Base-by-base conservation (phyloP, 2,888 invertebrate genomes). In the Temnothorax unifasciatus region DNA sequence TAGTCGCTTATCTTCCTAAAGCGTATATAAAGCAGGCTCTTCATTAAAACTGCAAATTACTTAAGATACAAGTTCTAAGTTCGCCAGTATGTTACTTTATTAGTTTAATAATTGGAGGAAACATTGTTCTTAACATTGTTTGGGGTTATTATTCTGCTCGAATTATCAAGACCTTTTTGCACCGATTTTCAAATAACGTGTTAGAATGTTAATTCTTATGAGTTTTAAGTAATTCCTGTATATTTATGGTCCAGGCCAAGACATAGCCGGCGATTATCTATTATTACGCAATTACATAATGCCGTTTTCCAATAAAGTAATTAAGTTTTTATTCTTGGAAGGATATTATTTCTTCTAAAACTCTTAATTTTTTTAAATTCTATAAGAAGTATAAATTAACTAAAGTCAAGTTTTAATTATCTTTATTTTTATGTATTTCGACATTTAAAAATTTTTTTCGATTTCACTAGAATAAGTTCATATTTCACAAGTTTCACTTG, bases 211-310 rank as follows among this genome's bases (percentile, higher is more conserved):
- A 75, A 47, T 50, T 21, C 11, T 75, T n/a, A 47, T 5, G 57
- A 21, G 18, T 9, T 47, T 52, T 34, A 13, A 57, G 11, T 68
- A 77, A 54, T 57, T 66, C 25, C 3, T 5, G 18, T 38, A 41
- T 50, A 38, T 25, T 66, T 66, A 66, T 25, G 38, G 8, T 41
- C 52, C 54, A 54, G 25, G n/a, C 18, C 52, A 13, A 25, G 13
- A 15, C 8, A 44, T 21, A 21, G 25, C 41, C 18, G 34, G 2
- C 21, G 11, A 13, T 76, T 52, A 68, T 66, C 13, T 41, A 0
- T 21, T 41, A 13, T 77, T 66, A 52, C 6, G 41, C 15, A 68
- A 68, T n/a, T n/a, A 11, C 8, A 34, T 50, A 75, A 63, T 44
- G 34, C 0, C 11, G 3, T 11, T 29, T 18, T 74, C 2, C 6